Evolutionary conservation across 2,797 vertebrate genomes (phyloP).

Genomic region (Chiloscyllium punctatum): DNA sequence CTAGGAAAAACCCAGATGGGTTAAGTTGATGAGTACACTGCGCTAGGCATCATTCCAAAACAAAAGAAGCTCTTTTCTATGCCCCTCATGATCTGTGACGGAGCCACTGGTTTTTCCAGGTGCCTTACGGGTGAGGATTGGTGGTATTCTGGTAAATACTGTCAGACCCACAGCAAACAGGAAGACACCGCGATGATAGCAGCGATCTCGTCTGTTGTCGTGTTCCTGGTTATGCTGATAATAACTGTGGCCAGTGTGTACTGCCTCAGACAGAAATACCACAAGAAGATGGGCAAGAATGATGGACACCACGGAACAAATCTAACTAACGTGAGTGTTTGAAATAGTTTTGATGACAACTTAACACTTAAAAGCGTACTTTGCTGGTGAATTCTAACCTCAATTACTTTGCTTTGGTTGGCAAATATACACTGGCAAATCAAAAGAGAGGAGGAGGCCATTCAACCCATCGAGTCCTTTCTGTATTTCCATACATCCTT

Average conservation of each 20-base stretch:
- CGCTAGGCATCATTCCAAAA: background rate
- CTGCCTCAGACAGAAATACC: slow-evolving; percentile 70
- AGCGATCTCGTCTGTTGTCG: slow-evolving; percentile 58
- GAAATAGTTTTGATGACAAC: background rate
- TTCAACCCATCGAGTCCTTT: no score
- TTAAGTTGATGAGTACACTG: no score
- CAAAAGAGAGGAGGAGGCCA: no score
- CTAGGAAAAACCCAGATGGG: background rate
- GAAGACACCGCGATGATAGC: slow-evolving; percentile 56
- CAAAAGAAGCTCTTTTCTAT: background rate
- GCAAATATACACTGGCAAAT: no score
- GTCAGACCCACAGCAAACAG: slow-evolving; percentile 62
- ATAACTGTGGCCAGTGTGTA: slow-evolving; percentile 61
- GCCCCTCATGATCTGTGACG: background rate
- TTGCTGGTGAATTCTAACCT: background rate
- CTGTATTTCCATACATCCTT: no score
- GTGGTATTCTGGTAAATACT: slow-evolving; percentile 74
- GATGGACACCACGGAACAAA: accelerated
- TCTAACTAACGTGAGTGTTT: slow-evolving; percentile 54
- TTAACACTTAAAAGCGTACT: background rate
- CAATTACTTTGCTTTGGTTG: background rate
- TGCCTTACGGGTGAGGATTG: slow-evolving; percentile 66
- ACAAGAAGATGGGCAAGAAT: slow-evolving; percentile 14
- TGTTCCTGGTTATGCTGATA: slow-evolving; percentile 72
- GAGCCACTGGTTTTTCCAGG: slow-evolving; percentile 50